These are phyloP conservation scores for Alosa alosa DNA, from an alignment of 2,113 vertebrate species.

Conservation along the genomic window DNA sequence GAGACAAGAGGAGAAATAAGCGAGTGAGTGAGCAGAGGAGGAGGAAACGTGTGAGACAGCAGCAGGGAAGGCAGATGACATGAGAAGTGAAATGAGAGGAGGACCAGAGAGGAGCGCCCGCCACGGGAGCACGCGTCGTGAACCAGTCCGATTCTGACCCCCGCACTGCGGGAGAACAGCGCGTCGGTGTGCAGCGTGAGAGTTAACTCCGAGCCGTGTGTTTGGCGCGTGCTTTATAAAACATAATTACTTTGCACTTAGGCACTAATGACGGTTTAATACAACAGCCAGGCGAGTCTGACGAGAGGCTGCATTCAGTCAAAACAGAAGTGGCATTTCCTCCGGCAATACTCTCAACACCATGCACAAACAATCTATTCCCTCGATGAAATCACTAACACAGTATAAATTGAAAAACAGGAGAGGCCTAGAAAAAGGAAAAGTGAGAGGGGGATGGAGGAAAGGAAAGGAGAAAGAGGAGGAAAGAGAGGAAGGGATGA, in stretches of 20 bases:
- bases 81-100: neutral
- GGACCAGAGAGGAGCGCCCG: neutral
- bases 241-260: slow-evolving; percentile 8
- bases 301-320: neutral
- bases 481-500: neutral
- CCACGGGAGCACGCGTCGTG: neutral
- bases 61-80: neutral
- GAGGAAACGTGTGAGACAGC: neutral
- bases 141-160: neutral
- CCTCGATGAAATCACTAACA: slow-evolving; percentile 11
- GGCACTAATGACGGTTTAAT: slow-evolving; percentile 10
- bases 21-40: neutral
- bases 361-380: slow-evolving; percentile 5
- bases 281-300: neutral
- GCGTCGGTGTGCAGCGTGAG: neutral
- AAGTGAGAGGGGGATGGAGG: neutral
- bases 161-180: neutral
- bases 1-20: neutral
- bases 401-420: slow-evolving; percentile 15
- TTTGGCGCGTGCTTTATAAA: slow-evolving; percentile 8
- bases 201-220: neutral
- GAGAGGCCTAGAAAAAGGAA: neutral
- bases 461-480: neutral
- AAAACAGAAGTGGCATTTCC: slow-evolving; percentile 7
- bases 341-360: neutral